phyloP scores from a whole-genome alignment of 2,888 invertebrate species.

The Dryococelus australis region DNA sequence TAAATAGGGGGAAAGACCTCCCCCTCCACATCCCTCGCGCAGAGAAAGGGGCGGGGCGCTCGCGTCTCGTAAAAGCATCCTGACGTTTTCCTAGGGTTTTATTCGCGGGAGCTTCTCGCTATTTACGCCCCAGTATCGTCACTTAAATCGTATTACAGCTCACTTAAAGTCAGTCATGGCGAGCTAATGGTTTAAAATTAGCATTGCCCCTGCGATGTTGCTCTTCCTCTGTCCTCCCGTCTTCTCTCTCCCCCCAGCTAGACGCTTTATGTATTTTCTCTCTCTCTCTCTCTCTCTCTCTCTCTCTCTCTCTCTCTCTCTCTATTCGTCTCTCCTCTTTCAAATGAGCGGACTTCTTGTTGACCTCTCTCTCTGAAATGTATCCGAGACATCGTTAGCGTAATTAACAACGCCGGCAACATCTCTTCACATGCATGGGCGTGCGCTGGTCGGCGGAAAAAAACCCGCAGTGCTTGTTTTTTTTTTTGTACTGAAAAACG shows the following conservation, averaged over 20 bases:
- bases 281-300: no score
- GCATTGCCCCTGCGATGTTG: not conserved
- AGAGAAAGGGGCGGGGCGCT: not conserved
- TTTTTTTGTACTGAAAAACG: no score
- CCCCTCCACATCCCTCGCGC: not conserved
- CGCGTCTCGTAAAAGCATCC: not conserved
- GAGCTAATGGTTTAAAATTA: slow-evolving; percentile 27
- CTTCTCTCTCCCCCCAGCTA: not conserved
- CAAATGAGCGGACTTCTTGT: not conserved
- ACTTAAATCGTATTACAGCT: slow-evolving; percentile 26
- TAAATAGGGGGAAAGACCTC: not conserved
- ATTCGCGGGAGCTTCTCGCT: not conserved
- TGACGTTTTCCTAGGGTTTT: not conserved
- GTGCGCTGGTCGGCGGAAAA: no score
- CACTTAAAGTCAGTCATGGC: slow-evolving; percentile 24
- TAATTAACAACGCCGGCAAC: not conserved
- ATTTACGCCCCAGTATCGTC: not conserved
- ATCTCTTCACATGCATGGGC: not conserved
- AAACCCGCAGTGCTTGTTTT: no score
- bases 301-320: no score
- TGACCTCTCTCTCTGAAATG: not conserved
- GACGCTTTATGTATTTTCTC: no score
- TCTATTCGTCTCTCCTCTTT: not conserved
- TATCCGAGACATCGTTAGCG: not conserved
- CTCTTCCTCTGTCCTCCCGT: not conserved